phyloP scores from a whole-genome alignment of 1,140 invertebrate species.

The Leptinotarsa defecta region DNA sequence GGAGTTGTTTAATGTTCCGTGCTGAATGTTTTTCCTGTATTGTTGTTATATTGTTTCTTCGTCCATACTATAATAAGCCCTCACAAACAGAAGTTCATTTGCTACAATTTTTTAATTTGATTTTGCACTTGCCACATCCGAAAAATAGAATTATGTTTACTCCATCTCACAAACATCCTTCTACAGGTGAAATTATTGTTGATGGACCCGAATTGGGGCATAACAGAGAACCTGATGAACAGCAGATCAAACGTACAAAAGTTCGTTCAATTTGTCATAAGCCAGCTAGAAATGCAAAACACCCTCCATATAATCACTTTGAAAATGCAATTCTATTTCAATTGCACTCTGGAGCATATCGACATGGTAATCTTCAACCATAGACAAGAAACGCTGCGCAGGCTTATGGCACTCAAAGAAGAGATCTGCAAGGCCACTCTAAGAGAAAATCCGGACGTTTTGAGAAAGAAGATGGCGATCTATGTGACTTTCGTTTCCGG shows the following conservation, averaged over 20 bases:
- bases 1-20: too few relatives aligned
- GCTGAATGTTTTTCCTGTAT: too few relatives aligned
- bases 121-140: too few relatives aligned
- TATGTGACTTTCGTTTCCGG: slow-evolving; percentile 66
- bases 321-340: slow-evolving; percentile 74
- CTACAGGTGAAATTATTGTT: slow-evolving; percentile 57
- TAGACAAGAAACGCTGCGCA: slow-evolving; percentile 57
- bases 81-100: too few relatives aligned
- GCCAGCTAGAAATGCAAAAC: slow-evolving; percentile 50
- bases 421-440: slow-evolving; percentile 63
- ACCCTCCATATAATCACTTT: slow-evolving; percentile 58
- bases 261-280: slow-evolving; percentile 58
- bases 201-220: slow-evolving; percentile 61
- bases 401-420: slow-evolving; percentile 59
- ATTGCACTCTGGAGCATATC: slow-evolving; percentile 67
- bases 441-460: slow-evolving; percentile 55
- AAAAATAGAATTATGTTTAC: too few relatives aligned
- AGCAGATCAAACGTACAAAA: slow-evolving; percentile 56
- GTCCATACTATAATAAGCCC: too few relatives aligned
- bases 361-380: slow-evolving; percentile 61
- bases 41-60: too few relatives aligned
- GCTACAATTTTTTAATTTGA: too few relatives aligned
- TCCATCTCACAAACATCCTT: too few relatives aligned
- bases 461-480: slow-evolving; percentile 68
- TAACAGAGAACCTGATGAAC: slow-evolving; percentile 56